phyloP scores from a whole-genome alignment of 2,797 vertebrate genomes.

The Carcharodon carcharias region DNA sequence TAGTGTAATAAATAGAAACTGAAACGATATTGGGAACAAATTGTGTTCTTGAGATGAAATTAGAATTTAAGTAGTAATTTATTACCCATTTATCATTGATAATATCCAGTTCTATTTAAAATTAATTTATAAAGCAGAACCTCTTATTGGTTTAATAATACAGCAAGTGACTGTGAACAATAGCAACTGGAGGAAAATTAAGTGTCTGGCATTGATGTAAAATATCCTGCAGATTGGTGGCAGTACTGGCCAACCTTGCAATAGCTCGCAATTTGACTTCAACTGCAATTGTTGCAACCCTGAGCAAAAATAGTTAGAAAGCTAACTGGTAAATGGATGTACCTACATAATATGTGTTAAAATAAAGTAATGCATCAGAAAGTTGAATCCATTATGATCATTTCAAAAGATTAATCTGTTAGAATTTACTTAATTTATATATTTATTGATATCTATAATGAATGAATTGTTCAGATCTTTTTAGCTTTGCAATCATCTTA shows the following conservation, averaged over 20 bases:
- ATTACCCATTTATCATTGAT: slow-evolving; percentile 26
- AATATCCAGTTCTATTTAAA: slow-evolving; percentile 21
- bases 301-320: not conserved
- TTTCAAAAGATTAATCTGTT: not conserved
- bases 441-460: not conserved
- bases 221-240: not conserved
- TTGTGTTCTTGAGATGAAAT: slow-evolving; percentile 18
- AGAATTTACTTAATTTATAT: not conserved
- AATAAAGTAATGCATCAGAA: not conserved
- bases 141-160: slow-evolving; percentile 1
- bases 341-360: not conserved
- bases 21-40: slow-evolving; percentile 30
- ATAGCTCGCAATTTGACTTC: not conserved
- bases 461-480: not conserved
- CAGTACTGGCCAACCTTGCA: not conserved
- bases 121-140: slow-evolving; percentile 16
- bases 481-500: not conserved
- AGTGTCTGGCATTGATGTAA: slow-evolving; percentile 25
- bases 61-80: slow-evolving; percentile 33
- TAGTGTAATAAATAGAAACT: not conserved
- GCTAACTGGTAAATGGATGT: not conserved
- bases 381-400: not conserved
- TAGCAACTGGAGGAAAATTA: slow-evolving; percentile 11
- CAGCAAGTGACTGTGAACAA: not conserved
- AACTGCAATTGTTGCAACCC: not conserved